These are phyloP conservation scores for Drosophila sordidula DNA, from an alignment of 2,888 invertebrate genomes.

Conservation along the genomic window DNA sequence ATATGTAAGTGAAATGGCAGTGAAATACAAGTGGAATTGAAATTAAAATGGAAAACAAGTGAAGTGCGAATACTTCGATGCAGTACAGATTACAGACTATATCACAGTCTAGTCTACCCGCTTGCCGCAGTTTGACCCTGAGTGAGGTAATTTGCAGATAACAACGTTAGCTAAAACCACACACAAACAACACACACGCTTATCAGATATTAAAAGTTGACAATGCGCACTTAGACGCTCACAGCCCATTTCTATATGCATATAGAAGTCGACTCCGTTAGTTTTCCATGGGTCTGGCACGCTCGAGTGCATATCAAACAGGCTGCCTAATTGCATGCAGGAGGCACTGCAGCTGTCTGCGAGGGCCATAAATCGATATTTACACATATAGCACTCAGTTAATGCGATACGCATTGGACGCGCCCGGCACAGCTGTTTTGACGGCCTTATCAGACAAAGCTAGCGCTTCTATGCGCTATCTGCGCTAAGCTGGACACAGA, in stretches of 20 bases:
- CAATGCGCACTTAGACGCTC: constrained; percentile 1
- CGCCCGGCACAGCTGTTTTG: constrained; percentile 42
- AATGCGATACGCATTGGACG: constrained; percentile 1
- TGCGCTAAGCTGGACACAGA: constrained; percentile 54
- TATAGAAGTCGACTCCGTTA: not conserved
- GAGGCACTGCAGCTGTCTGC: too few relatives aligned
- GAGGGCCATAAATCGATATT: constrained; percentile 1
- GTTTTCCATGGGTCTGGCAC: constrained; percentile 1
- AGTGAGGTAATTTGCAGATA: constrained; percentile 43
- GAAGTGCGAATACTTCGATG: not conserved
- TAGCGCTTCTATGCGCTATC: constrained; percentile 33
- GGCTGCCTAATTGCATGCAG: constrained; percentile 24
- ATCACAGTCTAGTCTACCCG: not conserved
- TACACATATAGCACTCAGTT: not conserved
- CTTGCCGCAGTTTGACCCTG: constrained; percentile 33
- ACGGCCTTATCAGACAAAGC: constrained; percentile 48
- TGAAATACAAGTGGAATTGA: not conserved
- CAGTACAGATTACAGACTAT: not conserved
- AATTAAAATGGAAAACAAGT: too few relatives aligned
- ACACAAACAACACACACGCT: constrained; percentile 13
- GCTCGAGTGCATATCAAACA: constrained; percentile 41
- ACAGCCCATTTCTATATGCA: not conserved
- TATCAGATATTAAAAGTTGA: constrained; percentile 27
- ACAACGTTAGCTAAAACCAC: constrained; percentile 18
- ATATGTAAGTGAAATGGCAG: not conserved